Conservation (phyloP, 2,113 vertebrate genomes). For the Equus przewalskii region DNA sequence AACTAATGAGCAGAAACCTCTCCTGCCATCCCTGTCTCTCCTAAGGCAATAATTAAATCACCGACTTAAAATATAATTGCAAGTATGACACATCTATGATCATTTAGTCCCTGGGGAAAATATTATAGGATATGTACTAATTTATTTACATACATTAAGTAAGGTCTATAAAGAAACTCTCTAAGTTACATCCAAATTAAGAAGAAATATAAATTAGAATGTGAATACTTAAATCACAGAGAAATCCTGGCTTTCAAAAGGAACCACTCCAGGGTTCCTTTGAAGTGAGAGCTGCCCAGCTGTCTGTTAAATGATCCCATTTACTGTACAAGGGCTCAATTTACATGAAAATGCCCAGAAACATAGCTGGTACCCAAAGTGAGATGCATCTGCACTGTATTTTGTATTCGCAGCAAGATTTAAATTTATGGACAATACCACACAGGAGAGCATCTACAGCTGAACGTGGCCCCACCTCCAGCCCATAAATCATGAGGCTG, state of each 20-base stretch:
- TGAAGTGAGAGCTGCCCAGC: constrained; percentile 53
- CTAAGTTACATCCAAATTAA: constrained; percentile 64
- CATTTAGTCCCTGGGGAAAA: constrained; percentile 62
- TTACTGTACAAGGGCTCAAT: constrained; percentile 15
- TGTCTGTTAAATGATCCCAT: constrained; percentile 57
- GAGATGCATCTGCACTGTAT: neutral
- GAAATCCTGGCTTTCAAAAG: constrained; percentile 41
- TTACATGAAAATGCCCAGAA: constrained; percentile 59
- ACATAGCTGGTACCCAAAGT: neutral
- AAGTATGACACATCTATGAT: constrained; percentile 47
- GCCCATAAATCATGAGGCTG: neutral
- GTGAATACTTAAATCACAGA: constrained; percentile 60
- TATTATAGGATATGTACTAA: constrained; percentile 49
- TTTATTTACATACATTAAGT: constrained; percentile 71
- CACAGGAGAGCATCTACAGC: neutral
- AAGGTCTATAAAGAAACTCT: constrained; percentile 64
- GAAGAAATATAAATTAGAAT: constrained; percentile 72
- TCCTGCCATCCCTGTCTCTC: neutral
- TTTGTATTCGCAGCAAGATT: neutral
- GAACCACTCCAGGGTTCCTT: constrained; percentile 38
- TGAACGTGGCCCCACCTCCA: neutral
- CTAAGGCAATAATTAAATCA: constrained; percentile 66
- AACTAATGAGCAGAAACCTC: constrained; percentile 52
- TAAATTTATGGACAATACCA: constrained; percentile 37
- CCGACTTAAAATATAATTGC: constrained; percentile 70